A percentile compares a stretch with the other conserved stretches of the same genome.
Evolutionary conservation across 2,888 invertebrate species (phyloP).

Genomic region (Archips xylosteana): DNA sequence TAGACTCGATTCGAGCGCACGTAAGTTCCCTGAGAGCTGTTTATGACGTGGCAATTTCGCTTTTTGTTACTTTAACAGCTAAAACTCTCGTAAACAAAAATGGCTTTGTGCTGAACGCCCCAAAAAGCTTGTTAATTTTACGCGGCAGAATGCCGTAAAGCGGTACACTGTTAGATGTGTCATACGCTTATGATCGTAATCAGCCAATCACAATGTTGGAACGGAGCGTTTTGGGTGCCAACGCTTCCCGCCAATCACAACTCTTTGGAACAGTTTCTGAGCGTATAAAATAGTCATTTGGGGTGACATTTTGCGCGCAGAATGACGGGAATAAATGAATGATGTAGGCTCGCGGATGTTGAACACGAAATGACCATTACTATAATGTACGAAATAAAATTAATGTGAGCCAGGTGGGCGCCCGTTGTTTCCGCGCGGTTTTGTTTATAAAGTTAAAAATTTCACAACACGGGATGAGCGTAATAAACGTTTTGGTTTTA

Average conservation of each 20-base stretch:
- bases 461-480: conserved; percentile 11
- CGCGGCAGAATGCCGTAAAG: conserved; percentile 21
- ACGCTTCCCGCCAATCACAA: conserved; percentile 29
- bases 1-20: conserved; percentile 36
- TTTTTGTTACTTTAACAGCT: conserved; percentile 35
- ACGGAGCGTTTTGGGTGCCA: conserved; percentile 17
- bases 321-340: conserved; percentile 31
- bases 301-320: conserved; percentile 22
- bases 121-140: conserved; percentile 50
- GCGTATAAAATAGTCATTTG: conserved; percentile 34
- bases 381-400: conserved; percentile 41
- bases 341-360: conserved; percentile 32
- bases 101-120: conserved; percentile 38
- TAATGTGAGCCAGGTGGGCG: conserved; percentile 35
- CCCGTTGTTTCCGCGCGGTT: conserved; percentile 10
- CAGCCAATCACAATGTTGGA: conserved; percentile 28
- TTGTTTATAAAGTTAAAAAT: conserved; percentile 12
- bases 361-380: conserved; percentile 42
- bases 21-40: conserved; percentile 38
- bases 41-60: conserved; percentile 41
- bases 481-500: conserved; percentile 10
- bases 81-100: conserved; percentile 41
- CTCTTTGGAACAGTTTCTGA: conserved; percentile 5
- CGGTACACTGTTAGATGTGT: conserved; percentile 15
- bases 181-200: conserved; percentile 33